A percentile compares a stretch with the other conserved stretches of the same genome.
Conservation (phyloP, 2,888 invertebrate genomes). For the Leucophenga montana region DNA sequence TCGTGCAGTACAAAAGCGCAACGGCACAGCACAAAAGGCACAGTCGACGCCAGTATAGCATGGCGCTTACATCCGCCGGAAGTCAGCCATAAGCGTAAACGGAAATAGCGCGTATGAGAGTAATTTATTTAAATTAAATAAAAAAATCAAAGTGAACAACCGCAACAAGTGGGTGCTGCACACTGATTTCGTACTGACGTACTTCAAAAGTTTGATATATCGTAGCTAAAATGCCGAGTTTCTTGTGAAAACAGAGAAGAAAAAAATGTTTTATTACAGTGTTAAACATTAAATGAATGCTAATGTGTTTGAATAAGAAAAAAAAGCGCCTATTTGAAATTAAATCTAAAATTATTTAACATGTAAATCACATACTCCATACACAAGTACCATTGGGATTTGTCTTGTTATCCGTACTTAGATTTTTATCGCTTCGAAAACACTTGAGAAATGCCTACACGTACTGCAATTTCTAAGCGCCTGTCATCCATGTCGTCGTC, state of each 20-base stretch:
- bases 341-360: neutral
- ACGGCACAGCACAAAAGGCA: neutral
- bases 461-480: neutral
- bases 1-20: slow-evolving; percentile 12
- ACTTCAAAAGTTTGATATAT: no score
- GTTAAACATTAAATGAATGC: slow-evolving; percentile 13
- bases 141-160: neutral
- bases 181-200: no score
- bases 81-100: neutral
- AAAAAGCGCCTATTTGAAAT: neutral
- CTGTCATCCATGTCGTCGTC: neutral
- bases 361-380: neutral
- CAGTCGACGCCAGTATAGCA: slow-evolving; percentile 46
- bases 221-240: neutral
- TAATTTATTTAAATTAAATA: neutral
- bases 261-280: neutral
- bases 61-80: slow-evolving; percentile 1
- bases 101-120: no score
- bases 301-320: slow-evolving; percentile 1
- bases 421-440: no score
- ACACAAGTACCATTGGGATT: neutral
- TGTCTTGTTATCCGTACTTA: neutral
- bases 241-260: no score
- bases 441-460: no score
- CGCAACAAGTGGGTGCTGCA: slow-evolving; percentile 23